These are phyloP conservation scores for Bothrops jararaca DNA, from an alignment of 2,113 vertebrate species.

Conservation along the genomic window DNA sequence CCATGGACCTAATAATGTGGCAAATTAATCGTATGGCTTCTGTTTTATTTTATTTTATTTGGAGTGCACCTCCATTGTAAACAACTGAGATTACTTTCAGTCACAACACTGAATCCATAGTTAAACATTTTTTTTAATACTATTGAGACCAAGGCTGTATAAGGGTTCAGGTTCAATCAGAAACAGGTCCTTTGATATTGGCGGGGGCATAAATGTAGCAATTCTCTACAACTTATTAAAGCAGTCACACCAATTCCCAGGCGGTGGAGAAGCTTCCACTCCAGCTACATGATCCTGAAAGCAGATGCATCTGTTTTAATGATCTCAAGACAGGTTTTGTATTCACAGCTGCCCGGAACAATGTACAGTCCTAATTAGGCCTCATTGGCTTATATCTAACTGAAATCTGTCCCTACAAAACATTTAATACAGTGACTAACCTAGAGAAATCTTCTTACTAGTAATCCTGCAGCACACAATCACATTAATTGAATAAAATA, in stretches of 20 bases:
- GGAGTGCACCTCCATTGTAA: neutral
- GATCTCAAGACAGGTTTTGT: neutral
- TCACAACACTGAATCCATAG: neutral
- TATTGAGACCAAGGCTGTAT: neutral
- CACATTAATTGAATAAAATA: neutral
- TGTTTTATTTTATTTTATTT: conserved; percentile 4
- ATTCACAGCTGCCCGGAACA: neutral
- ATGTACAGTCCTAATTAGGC: neutral
- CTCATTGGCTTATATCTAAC: neutral
- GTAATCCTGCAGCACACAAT: neutral
- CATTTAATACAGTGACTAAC: neutral
- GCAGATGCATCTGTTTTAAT: neutral
- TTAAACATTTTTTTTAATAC: neutral
- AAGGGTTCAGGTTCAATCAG: neutral
- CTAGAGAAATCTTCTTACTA: neutral
- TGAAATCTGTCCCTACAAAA: neutral
- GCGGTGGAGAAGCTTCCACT: neutral
- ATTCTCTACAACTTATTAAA: neutral
- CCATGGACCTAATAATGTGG: neutral
- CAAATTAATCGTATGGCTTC: conserved; percentile 17
- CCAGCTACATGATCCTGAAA: neutral
- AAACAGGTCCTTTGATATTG: neutral
- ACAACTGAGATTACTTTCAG: neutral
- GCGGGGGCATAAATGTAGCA: neutral
- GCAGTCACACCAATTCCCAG: neutral